Percentiles rank a stretch among this genome's conserved stretches.
Evolutionary conservation across 2,888 invertebrate species (phyloP).

Genomic region (Hemithea aestivaria): DNA sequence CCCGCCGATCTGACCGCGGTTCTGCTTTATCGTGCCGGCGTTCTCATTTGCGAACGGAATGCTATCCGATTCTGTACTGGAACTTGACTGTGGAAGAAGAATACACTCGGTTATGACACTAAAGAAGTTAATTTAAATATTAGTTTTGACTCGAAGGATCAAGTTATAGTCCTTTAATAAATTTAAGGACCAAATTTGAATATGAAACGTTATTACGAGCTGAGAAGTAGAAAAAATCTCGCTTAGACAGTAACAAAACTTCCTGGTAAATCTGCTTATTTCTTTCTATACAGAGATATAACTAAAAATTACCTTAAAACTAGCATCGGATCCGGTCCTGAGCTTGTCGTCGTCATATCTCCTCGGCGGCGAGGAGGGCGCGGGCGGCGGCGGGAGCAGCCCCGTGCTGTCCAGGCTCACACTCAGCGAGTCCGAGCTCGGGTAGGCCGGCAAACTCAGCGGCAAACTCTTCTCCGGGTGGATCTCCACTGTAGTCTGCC

Average conservation of each 20-base stretch:
- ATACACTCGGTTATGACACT: too few species aligned
- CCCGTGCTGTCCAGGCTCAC: slow-evolving; percentile 82
- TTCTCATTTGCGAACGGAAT: slow-evolving; percentile 99
- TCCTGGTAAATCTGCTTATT: too few species aligned
- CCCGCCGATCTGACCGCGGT: slow-evolving; percentile 69
- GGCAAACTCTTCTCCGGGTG: slow-evolving; percentile 79
- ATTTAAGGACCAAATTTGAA: too few species aligned
- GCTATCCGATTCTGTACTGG: slow-evolving; percentile 97
- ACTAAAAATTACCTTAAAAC: slow-evolving; percentile 83
- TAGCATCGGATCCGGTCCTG: slow-evolving; percentile 88
- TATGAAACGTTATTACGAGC: background rate
- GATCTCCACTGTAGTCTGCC: slow-evolving; percentile 81
- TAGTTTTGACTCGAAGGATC: too few species aligned
- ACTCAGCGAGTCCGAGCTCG: slow-evolving; percentile 81
- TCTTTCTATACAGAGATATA: too few species aligned
- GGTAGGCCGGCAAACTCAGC: slow-evolving; percentile 81
- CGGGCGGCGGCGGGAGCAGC: slow-evolving; percentile 82
- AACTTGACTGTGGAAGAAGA: slow-evolving; percentile 85
- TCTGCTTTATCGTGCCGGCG: slow-evolving; percentile 97
- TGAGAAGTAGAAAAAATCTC: background rate
- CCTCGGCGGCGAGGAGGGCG: slow-evolving; percentile 81
- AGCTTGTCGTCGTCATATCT: slow-evolving; percentile 66
- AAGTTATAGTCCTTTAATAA: too few species aligned
- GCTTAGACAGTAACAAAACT: too few species aligned
- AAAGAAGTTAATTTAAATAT: too few species aligned